Evolutionary conservation across 1,140 invertebrate genomes (phyloP).

Genomic region (Anadara kagoshimensis): DNA sequence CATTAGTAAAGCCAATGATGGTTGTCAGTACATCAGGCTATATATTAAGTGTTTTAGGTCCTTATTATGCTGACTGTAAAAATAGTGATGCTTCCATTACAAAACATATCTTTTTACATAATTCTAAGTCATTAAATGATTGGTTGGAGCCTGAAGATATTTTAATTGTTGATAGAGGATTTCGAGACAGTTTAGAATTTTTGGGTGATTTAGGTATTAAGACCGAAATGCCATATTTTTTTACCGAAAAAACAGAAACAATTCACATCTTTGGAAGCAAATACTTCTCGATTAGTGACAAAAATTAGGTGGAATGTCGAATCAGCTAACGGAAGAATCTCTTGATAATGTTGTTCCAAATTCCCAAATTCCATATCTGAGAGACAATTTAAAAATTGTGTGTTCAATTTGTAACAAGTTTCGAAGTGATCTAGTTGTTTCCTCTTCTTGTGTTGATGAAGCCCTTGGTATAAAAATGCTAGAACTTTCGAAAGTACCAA

Average conservation of each 20-base stretch:
- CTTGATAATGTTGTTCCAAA: too few relatives aligned
- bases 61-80: background rate
- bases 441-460: background rate
- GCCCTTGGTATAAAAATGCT: background rate
- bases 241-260: background rate
- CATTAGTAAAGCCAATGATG: too few relatives aligned
- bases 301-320: conserved; percentile 4
- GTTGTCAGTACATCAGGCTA: too few relatives aligned
- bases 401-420: background rate
- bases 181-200: too few relatives aligned
- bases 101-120: background rate
- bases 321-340: background rate
- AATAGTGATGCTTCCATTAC: conserved; percentile 11
- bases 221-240: background rate
- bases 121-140: background rate
- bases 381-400: too few relatives aligned
- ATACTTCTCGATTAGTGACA: conserved; percentile 3
- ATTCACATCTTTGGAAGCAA: background rate
- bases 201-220: too few relatives aligned
- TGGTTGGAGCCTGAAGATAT: too few relatives aligned
- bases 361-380: background rate
- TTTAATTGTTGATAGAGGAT: too few relatives aligned
- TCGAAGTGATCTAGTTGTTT: background rate
- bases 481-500: background rate
- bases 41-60: conserved; percentile 2